Base-by-base conservation (phyloP, 2,797 vertebrate genomes). In the Galaxias olidus region DNA sequence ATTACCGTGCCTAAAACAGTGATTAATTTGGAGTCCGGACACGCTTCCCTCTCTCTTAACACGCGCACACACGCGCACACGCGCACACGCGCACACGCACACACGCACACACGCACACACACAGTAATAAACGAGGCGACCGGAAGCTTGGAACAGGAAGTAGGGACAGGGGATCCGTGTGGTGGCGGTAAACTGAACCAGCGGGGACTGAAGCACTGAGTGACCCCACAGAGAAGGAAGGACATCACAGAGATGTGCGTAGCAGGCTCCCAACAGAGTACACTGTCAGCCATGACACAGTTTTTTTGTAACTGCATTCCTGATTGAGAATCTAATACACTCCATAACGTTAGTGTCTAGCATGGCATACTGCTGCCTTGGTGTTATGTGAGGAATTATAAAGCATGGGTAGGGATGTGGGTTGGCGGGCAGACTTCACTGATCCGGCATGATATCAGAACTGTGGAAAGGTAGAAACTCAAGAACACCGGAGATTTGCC, bases 221-320 rank as follows among this genome's bases (percentile, higher is more conserved):
- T 47, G 40, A 59, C 11, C 64, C 30, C 13, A 20, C 15, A 6
- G 30, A 30, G 30, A 30, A 30, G 6, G 30, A 2, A 30, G 81
- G 69, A 81, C 66, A 77, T 81, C 74, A 74, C 74, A 74, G 71
- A 71, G 70, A 45, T 53, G 69, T 5, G 64, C 40, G 17, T 18
- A 79, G 73, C 73, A 68, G 60, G 78, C 78, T 79, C 60, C 83
- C 75, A 77, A 86, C 87, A 79, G 87, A 77, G 82, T 86, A 84
- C 86, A 79, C 83, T 90, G 89, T 88, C 82, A 82, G 88, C 82
- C 78, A 63, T 76, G 74, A 57, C 80, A 62, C 84, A 92, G 92
- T 92, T 93, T 93, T 91, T 92, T 92, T 30, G 91, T 85, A n/a
- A 64, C 52, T 68, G 11, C 90, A 90, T 90, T 93, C 86, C 86